Percentiles rank a stretch among this genome's conserved stretches.
Conservation (phyloP, 2,888 invertebrate species). For the Thymelicus lineola region DNA sequence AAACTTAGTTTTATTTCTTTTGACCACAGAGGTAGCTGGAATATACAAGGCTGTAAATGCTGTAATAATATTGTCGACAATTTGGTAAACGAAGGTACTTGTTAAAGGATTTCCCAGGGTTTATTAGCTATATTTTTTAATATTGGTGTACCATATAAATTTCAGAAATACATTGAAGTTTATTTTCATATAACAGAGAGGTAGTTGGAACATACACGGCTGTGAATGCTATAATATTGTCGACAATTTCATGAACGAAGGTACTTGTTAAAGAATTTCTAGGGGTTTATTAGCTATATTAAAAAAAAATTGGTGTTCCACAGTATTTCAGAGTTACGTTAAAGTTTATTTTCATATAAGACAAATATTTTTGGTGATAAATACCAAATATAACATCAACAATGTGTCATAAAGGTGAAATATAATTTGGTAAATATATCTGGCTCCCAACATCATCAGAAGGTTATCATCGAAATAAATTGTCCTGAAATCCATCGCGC, state of each 20-base stretch:
- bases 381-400: neutral
- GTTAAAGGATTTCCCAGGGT: neutral
- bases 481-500: neutral
- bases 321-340: too few species aligned
- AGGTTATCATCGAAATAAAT: neutral
- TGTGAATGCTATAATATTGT: neutral
- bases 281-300: neutral
- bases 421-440: neutral
- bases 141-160: neutral
- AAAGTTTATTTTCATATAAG: too few species aligned
- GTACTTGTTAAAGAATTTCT: neutral
- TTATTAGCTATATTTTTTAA: neutral
- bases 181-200: neutral
- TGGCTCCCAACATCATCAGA: too few species aligned
- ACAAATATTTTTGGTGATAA: too few species aligned
- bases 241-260: neutral
- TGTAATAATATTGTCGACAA: neutral
- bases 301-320: too few species aligned
- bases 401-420: neutral
- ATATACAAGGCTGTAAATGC: neutral
- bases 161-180: neutral
- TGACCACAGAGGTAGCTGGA: neutral
- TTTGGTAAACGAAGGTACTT: neutral
- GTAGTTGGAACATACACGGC: neutral
- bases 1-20: neutral